Evolutionary conservation across 2,888 invertebrate species (phyloP).

Genomic region (Acanthacorydalis orientalis): DNA sequence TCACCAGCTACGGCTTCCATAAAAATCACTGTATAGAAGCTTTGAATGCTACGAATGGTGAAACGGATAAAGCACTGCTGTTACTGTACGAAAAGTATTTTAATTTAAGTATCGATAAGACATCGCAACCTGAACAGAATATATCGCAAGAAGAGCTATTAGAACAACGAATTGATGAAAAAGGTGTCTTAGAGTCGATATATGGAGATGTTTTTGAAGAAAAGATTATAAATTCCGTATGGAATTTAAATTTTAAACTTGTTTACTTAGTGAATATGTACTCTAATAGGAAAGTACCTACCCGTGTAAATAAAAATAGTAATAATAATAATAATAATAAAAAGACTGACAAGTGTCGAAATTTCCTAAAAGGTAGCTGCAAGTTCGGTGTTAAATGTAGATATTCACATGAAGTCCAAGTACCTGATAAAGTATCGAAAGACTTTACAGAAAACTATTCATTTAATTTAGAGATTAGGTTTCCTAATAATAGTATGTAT

Average conservation of each 20-base stretch:
- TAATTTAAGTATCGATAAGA: slow-evolving; percentile 22
- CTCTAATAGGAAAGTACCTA: slow-evolving; percentile 30
- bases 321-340: slow-evolving; percentile 26
- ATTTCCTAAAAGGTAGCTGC: slow-evolving; percentile 47
- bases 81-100: slow-evolving; percentile 58
- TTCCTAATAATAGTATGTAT: slow-evolving; percentile 50
- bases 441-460: slow-evolving; percentile 22
- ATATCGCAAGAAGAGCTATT: slow-evolving; percentile 34
- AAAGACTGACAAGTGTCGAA: slow-evolving; percentile 42
- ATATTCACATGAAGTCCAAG: slow-evolving; percentile 46
- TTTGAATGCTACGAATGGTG: slow-evolving; percentile 43
- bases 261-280: slow-evolving; percentile 44
- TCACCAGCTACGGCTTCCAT: slow-evolving; percentile 55
- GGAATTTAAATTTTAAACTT: slow-evolving; percentile 50
- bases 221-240: slow-evolving; percentile 49
- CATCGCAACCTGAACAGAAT: slow-evolving; percentile 24
- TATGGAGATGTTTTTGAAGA: slow-evolving; percentile 53
- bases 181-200: slow-evolving; percentile 58
- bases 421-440: slow-evolving; percentile 17
- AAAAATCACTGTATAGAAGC: slow-evolving; percentile 59
- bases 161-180: slow-evolving; percentile 54
- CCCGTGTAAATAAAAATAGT: slow-evolving; percentile 24
- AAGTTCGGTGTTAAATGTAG: slow-evolving; percentile 58
- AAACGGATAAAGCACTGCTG: slow-evolving; percentile 54
- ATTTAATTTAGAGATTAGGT: slow-evolving; percentile 58